Base-by-base conservation (phyloP, 2,113 vertebrate species). In the Pitta sordida region DNA sequence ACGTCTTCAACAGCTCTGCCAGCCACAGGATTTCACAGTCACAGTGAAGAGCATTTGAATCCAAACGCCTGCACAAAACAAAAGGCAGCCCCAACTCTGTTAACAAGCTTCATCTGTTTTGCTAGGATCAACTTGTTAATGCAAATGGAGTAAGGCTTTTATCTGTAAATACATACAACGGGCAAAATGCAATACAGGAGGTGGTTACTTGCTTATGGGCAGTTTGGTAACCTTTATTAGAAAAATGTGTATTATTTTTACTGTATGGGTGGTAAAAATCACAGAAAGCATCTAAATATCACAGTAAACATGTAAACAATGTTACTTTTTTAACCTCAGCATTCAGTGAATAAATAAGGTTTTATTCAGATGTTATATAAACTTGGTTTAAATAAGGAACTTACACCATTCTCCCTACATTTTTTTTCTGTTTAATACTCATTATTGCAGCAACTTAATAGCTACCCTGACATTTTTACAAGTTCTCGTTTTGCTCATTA, bases 21-120 rank as follows among this genome's bases (percentile, higher is more conserved):
- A 99, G 94, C 99, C 99, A 99, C 55, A 99, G 98, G 91, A 99
- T 98, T 75, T 99, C 99, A 70, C 99, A 99, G 98, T 99, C 99
- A 41, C 99, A 99, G 97, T 98, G 99, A 29, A 99, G 98, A 3
- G 98, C 95, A 2, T 99, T 99, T 4, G 99, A 99, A 94, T 99
- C 99, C 96, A 99, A 97, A 13, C 99, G 98, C 95, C 99, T 99
- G 96, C 23, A 86, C 16, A 83, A 44, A 88, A 79, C 34, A 93
- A 76, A 60, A 30, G 34, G 49, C 19, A 27, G 60, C 16, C 14
- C 14, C 29, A 43, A 27, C 13, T 17, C 29, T 51, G 10, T 88
- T 30, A 92, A 80, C 11, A 39, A 86, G 6, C 36, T 60, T 11
- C 4, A 2, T 15, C 11, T 64, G 10, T 23, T 46, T 37, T 36